Conservation (phyloP, 2,797 vertebrate genomes). For the Galago senegalensis region DNA sequence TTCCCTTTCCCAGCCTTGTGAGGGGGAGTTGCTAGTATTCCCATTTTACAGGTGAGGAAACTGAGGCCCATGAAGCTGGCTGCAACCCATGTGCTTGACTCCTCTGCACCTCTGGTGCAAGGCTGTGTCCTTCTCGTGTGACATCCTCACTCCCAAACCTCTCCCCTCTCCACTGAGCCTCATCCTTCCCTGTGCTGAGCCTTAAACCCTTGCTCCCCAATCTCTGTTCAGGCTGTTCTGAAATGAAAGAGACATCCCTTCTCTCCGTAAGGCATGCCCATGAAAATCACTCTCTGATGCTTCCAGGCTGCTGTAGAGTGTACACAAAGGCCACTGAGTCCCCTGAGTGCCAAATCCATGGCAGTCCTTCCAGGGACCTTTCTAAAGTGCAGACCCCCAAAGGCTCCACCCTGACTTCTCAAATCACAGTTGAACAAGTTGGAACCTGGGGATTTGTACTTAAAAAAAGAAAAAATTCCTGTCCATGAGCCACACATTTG, state of each 20-base stretch:
- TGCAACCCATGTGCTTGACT: background rate
- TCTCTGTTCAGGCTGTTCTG: background rate
- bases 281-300: background rate
- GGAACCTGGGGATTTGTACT: background rate
- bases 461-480: background rate
- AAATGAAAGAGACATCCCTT: background rate
- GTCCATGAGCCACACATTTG: fast-evolving
- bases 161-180: background rate
- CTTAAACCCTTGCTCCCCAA: fast-evolving
- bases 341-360: background rate
- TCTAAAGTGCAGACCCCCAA: background rate
- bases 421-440: background rate
- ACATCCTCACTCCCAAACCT: fast-evolving
- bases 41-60: background rate
- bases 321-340: background rate
- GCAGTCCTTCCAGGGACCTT: background rate
- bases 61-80: background rate
- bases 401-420: background rate
- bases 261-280: background rate
- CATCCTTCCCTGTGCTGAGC: background rate
- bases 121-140: background rate
- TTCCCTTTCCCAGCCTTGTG: no score
- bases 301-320: no score
- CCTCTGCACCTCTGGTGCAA: fast-evolving
- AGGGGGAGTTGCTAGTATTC: background rate